Conservation (phyloP, 2,888 invertebrate species). For the Hecatera dysodea region DNA sequence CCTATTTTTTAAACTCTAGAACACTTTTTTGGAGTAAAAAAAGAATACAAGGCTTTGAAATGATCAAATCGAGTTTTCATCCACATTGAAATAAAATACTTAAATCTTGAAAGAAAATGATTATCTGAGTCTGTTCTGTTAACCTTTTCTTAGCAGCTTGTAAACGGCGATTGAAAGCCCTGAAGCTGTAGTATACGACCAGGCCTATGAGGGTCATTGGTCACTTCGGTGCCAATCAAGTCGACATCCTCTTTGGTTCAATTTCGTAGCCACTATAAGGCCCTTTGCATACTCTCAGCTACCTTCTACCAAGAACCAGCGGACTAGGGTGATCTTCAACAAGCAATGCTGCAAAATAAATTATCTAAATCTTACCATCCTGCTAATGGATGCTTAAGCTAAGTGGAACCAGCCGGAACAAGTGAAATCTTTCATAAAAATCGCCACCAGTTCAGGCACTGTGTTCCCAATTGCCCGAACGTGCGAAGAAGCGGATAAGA, state of each 20-base stretch:
- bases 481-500: neutral
- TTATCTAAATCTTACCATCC: too few species aligned
- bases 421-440: neutral
- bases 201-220: slow-evolving; percentile 37
- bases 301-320: neutral
- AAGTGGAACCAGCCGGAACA: neutral
- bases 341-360: neutral
- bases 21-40: neutral
- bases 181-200: slow-evolving; percentile 4
- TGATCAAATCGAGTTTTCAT: neutral
- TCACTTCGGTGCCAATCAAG: slow-evolving; percentile 45
- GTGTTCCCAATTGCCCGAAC: neutral
- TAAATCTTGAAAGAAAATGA: too few species aligned
- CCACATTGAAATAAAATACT: too few species aligned
- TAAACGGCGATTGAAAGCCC: slow-evolving; percentile 13
- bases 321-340: neutral
- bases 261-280: slow-evolving; percentile 30
- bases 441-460: neutral
- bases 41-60: neutral
- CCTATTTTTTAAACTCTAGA: neutral
- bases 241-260: slow-evolving; percentile 36
- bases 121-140: neutral
- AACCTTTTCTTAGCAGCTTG: neutral
- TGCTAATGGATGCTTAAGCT: neutral
- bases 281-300: neutral